Base-by-base conservation (phyloP, 2,888 invertebrate genomes). In the Drosophila trichaetosa region DNA sequence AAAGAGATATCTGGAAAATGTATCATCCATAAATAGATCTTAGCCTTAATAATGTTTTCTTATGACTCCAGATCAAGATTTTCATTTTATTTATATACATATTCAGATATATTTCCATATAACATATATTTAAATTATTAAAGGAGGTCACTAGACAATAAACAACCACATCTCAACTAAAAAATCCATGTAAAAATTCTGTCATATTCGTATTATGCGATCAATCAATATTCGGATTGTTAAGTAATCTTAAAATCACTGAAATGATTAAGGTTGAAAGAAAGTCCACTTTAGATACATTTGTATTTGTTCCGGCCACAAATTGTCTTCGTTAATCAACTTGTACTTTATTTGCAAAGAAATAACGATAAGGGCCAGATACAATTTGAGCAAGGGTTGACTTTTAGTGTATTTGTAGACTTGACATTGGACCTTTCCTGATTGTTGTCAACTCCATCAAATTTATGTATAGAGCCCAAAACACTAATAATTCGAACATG, bases 341-440 rank as follows among this genome's bases (percentile, higher is more conserved):
- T 69, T 57, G 51, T 64, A 80, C 67, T 60, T 46, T 85, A 82
- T 82, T 88, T 88, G 86, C 86, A 73, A 82, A 71, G 76, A 83
- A 85, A 69, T 82, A 57, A 56, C 67, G 82, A 88, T 82, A 82
- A 82, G 64, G 60, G 11, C 34, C 11, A 54, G 18, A n/a, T 5
- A 49, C 0, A 46, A 11, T 59, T 63, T 33, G 54, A 34, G 18
- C 11, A 24, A 36, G 42, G 46, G n/a, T 54, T 62, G 11, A 11
- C 34, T 51, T 60, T 62, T 33, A 38, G 60, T 40, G 57, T 63
- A 51, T 42, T 46, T 80, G 5, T 13, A 2, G 36, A 71, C 58
- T 71, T 76, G 66, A 80, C 58, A 38, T 63, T 27, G 21, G 57
- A 38, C 65, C 24, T 46, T 53, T 52, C 34, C 73, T 24, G 29